Base-by-base conservation (phyloP, 2,797 vertebrate species). In the Lacerta agilis region DNA sequence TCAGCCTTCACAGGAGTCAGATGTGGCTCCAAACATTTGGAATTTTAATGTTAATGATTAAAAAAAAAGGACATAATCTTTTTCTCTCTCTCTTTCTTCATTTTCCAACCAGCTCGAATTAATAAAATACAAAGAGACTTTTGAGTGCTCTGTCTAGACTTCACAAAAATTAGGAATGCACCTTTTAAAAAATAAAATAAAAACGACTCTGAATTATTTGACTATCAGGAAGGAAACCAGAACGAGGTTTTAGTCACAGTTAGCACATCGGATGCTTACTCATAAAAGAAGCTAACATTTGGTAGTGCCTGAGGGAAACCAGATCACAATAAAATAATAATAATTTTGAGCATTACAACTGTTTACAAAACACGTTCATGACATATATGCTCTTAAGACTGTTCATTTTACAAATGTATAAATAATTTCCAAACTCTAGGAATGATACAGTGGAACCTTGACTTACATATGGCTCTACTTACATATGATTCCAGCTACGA, bases 151-250 rank as follows among this genome's bases (percentile, higher is more conserved):
- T 81, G 86, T 87, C 78, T 87, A 73, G 86, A 87, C 78, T 87
- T 81, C 69, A 73, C 77, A n/a, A 73, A 86, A 73, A 87, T 87
- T 81, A 87, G 86, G 79, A 81, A 73, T 87, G 78, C 43, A 81
- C 79, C 64, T 71, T 87, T 58, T 8, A 23, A 72, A 75, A 33
- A 72, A 38, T 38, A 64, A 64, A 64, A 64, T 64, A 43, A 71
- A 84, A 43, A 77, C 43, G 38, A 80, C 36, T 43, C 66, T 71
- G 49, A 87, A 73, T 73, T 87, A 87, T 75, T 81, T 87, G 67
- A 73, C 67, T 73, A 81, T 81, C 78, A 81, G 78, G 69, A 87
- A 87, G 67, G 86, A 87, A 87, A 41, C 78, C 33, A 87, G 79
- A 81, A 81, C 43, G 79, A 87, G 58, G 69, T 73, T 79, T 87